Evolutionary conservation across 2,113 vertebrate genomes (phyloP).

Genomic region (Chaenogobius annularis): DNA sequence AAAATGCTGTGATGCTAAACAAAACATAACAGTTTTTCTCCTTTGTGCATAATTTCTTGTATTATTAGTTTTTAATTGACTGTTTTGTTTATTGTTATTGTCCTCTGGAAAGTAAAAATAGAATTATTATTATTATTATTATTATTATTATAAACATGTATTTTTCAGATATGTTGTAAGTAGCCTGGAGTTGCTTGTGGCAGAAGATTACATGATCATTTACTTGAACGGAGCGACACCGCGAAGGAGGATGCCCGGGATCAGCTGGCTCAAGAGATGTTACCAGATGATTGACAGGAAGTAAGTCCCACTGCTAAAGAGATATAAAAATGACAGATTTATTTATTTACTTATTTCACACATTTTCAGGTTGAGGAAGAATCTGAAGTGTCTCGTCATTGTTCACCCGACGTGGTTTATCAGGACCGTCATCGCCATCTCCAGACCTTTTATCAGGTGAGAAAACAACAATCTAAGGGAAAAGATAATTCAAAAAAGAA

Average conservation of each 20-base stretch:
- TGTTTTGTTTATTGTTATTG: not conserved
- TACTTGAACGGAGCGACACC: slow-evolving; percentile 96
- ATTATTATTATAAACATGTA: not conserved
- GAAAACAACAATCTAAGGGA: not conserved
- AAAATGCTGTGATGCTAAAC: not conserved
- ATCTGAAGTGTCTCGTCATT: slow-evolving; percentile 92
- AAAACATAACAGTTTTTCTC: too few species aligned
- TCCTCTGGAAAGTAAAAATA: too few species aligned
- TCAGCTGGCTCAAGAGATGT: slow-evolving; percentile 96
- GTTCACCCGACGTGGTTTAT: slow-evolving; percentile 97
- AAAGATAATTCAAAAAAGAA: not conserved
- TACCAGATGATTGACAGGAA: slow-evolving; percentile 99
- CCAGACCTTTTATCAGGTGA: slow-evolving; percentile 94
- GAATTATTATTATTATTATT: too few species aligned
- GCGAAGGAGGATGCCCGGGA: slow-evolving; percentile 91
- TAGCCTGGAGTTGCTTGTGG: slow-evolving; percentile 94
- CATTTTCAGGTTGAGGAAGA: slow-evolving; percentile 85
- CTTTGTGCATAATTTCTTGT: too few species aligned
- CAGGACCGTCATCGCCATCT: slow-evolving; percentile 90
- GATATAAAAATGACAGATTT: not conserved
- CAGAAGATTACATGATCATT: slow-evolving; percentile 97
- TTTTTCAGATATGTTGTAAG: slow-evolving; percentile 91
- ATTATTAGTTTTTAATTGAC: too few species aligned
- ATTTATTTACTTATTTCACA: not conserved
- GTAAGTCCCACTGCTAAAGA: slow-evolving; percentile 57